Percentiles rank a stretch among this genome's conserved stretches.
Conservation (phyloP, 2,797 vertebrate genomes). For the Chloroceryle amazona region DNA sequence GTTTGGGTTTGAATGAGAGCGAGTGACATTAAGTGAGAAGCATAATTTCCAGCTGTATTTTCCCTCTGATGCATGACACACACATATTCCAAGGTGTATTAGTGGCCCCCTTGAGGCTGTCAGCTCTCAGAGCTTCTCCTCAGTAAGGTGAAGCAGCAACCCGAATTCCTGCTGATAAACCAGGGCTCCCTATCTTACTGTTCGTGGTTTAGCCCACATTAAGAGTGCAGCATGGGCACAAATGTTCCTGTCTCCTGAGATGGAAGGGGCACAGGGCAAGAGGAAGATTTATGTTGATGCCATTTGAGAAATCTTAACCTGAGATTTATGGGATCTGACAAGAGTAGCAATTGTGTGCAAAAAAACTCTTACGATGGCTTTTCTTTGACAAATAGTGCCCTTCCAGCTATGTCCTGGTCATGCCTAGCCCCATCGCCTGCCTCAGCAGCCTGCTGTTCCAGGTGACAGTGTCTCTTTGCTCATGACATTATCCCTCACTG, state of each 20-base stretch:
- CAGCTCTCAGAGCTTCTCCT: not conserved
- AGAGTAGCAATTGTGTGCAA: not conserved
- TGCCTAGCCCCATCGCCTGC: not conserved
- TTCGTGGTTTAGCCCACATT: not conserved
- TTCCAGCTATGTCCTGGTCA: not conserved
- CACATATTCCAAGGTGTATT: not conserved
- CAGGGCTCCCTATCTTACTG: not conserved
- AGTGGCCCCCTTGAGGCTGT: not conserved
- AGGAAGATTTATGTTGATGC: not conserved
- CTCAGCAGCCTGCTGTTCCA: not conserved
- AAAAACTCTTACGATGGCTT: not conserved
- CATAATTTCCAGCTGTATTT: not conserved
- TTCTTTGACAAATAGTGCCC: constrained; percentile 23
- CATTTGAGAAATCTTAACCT: not conserved
- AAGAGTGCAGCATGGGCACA: not conserved
- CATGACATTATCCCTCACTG: not conserved
- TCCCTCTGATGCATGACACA: not conserved
- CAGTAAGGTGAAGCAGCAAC: fast-evolving
- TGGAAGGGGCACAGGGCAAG: not conserved
- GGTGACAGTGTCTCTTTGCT: not conserved
- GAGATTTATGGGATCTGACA: not conserved
- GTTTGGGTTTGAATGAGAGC: not conserved
- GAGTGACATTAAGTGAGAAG: not conserved
- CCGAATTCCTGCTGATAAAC: not conserved
- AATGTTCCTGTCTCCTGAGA: not conserved